Base-by-base conservation (phyloP, 2,888 invertebrate genomes). In the Acronicta psi region DNA sequence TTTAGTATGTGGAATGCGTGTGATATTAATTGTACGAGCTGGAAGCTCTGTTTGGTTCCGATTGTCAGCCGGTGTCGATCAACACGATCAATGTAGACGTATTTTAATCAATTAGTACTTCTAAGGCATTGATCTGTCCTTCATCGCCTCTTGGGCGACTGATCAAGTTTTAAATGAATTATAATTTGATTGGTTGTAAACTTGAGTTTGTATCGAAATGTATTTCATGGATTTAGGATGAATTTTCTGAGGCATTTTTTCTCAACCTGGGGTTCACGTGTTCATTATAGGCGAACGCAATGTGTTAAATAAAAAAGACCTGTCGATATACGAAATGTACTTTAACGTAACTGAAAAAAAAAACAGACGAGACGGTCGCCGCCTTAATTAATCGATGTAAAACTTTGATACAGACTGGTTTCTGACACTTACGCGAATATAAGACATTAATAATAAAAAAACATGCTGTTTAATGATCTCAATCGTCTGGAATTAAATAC, bases 21-120 rank as follows among this genome's bases (percentile, higher is more conserved):
- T 77, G 78, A 77, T 78, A 78, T 74, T 77, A 73, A 59, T 73
- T 66, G 61, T 76, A 69, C 51, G 66, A 66, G 62, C 57, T 70
- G 31, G 60, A 71, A 69, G 61, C 70, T 75, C 55, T 59, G 64
- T 65, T 62, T 58, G 50, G 57, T 67, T 62, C 42, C 49, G 50
- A 55, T 60, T 60, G 55, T 60, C 56, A 59, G 52, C 62, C 44
- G 53, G 46, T 75, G 59, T 66, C 31, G 41, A 58, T 47, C 43
- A 45, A 49, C 37, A 8, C 41, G 58, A 71, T 69, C 60, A 70
- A 63, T 70, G 51, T 55, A 59, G 49, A 56, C 10, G 54, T 74
- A 63, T 59, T 38, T 37, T 58, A 69, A 51, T 41, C 6, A 49
- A 45, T 55, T 58, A 57, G 73, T 69, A 72, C 52, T 59, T 34